Conservation (phyloP, 2,888 invertebrate genomes). For the Mycogona germanica region DNA sequence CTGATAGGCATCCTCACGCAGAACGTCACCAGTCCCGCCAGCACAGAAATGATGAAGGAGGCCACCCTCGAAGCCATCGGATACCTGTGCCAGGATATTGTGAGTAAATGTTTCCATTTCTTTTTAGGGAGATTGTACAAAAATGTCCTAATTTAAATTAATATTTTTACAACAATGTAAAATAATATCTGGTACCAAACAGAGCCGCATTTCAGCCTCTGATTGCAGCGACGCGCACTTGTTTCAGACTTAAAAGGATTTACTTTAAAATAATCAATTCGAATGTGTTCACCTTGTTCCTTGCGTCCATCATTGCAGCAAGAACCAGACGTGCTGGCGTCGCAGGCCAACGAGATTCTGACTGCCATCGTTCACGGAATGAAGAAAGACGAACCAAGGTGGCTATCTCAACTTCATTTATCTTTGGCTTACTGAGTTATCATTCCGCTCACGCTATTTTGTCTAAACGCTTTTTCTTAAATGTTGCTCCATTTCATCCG, state of each 20-base stretch:
- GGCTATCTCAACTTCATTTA: slow-evolving; percentile 16
- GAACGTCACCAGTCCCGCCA: slow-evolving; percentile 61
- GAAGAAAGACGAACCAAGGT: slow-evolving; percentile 77
- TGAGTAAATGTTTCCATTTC: slow-evolving; percentile 29
- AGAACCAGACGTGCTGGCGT: slow-evolving; percentile 77
- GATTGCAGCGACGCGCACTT: too few relatives aligned
- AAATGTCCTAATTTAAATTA: too few relatives aligned
- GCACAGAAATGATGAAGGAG: slow-evolving; percentile 90
- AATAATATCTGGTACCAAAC: too few relatives aligned
- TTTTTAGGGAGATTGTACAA: too few relatives aligned
- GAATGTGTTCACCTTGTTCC: too few relatives aligned
- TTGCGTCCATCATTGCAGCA: too few relatives aligned
- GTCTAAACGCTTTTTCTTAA: too few relatives aligned
- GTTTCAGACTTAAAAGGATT: too few relatives aligned
- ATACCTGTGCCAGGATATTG: slow-evolving; percentile 96
- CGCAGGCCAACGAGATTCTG: slow-evolving; percentile 89
- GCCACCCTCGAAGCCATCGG: slow-evolving; percentile 96
- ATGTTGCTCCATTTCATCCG: too few relatives aligned
- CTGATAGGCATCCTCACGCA: slow-evolving; percentile 73
- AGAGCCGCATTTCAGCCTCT: too few relatives aligned
- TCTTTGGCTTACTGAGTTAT: neutral
- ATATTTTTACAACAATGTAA: too few relatives aligned
- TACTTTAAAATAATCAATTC: too few relatives aligned
- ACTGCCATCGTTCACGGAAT: slow-evolving; percentile 99
- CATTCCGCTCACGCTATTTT: neutral